Base-by-base conservation (phyloP, 2,797 vertebrate species). In the Meda fulgida region DNA sequence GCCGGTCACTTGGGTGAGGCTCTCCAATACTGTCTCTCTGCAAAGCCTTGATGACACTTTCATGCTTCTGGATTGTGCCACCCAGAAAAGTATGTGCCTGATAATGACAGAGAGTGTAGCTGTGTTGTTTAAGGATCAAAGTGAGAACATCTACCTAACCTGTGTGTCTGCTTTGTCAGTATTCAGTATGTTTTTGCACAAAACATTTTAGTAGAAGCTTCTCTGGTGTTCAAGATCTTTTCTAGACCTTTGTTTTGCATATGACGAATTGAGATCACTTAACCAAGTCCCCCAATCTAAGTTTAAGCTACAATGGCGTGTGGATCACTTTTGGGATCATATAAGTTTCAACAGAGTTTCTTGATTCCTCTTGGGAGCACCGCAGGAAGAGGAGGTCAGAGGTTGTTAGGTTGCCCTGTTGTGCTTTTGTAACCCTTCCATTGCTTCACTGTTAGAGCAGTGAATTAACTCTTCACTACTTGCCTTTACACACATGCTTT, bases 301-400 rank as follows among this genome's bases (percentile, higher is more conserved):
- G 65, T 84, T 26, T 85, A 84, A 80, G 77, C 67, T 87, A 81
- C 60, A 85, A 88, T 88, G 71, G 86, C 78, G 76, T 65, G 29
- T 13, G 46, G 82, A 83, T 78, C 19, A 53, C 69, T 85, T 63
- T 81, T 89, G 66, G 85, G 85, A 88, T 91, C 83, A 84, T 80
- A 53, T 90, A 89, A 78, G 87, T 91, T 89, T 91, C 90, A 92
- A 91, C 88, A 92, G 88, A 90, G 85, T 60, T 77, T 86, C 91
- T 90, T 89, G 89, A 92, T 91, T 92, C 89, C 81, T 92, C 79
- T 73, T 48, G 81, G 86, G 84, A 90, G 86, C 89, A 78, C 85
- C 36, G 84, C 76, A 85, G 87, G 88, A 85, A 81, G 80, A 80
- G 86, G 86, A 86, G 89, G 91, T 93, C 90, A 91, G 70, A 89